These are phyloP conservation scores for Phymastichus coffea DNA, from an alignment of 1,140 invertebrate genomes.

Conservation along the genomic window DNA sequence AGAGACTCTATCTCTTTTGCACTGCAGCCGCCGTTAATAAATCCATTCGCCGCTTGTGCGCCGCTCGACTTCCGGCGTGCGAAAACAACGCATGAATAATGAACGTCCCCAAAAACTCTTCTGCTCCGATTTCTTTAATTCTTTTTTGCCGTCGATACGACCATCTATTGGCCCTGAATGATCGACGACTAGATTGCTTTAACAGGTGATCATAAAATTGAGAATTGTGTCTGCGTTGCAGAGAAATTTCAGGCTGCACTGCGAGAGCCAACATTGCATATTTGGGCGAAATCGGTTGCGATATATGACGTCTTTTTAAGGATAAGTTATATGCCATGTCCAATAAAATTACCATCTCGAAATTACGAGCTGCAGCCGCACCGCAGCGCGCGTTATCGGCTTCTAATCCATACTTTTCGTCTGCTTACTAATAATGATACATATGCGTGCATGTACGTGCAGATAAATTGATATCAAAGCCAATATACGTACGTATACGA, in stretches of 20 bases:
- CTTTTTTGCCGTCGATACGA: not conserved
- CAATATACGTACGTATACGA: not conserved
- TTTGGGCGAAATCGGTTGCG: not conserved
- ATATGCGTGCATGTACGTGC: not conserved
- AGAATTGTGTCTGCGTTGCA: not conserved
- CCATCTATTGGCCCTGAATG: not conserved
- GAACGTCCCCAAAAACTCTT: no score
- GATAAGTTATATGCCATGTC: not conserved
- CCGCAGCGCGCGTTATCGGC: not conserved
- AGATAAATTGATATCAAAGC: no score
- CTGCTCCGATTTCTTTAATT: not conserved
- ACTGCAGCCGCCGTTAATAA: constrained; percentile 16
- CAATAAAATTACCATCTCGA: not conserved
- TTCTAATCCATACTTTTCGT: not conserved
- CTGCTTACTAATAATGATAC: not conserved
- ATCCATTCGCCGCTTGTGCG: constrained; percentile 14
- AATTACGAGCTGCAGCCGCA: not conserved
- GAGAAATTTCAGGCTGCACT: not conserved
- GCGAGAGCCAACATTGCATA: not conserved
- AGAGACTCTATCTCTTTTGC: not conserved
- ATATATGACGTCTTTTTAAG: no score
- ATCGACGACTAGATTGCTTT: not conserved
- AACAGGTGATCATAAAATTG: not conserved
- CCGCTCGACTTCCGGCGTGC: constrained; percentile 8
- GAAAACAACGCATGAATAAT: constrained; percentile 24